Conservation (phyloP, 2,888 invertebrate genomes). For the Therioaphis trifolii region DNA sequence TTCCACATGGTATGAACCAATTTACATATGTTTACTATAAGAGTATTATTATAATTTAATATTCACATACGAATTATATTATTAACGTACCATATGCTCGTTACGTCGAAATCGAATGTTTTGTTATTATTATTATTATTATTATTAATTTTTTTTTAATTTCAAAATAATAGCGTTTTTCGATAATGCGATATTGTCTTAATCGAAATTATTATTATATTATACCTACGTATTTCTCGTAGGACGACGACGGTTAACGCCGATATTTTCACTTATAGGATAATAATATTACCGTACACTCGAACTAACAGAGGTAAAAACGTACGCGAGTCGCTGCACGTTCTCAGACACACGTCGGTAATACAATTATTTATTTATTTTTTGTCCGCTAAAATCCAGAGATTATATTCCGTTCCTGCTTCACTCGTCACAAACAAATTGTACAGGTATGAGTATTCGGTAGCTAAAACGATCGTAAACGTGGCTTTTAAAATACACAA, state of each 20-base stretch:
- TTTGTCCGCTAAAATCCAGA: not conserved
- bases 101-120: not conserved
- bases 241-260: not conserved
- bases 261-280: not conserved
- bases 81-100: conserved; percentile 21
- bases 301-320: not conserved
- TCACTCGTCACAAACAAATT: conserved; percentile 2
- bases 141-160: not conserved
- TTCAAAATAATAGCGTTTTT: not conserved
- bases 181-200: not conserved
- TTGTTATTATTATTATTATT: too few relatives aligned
- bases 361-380: not conserved
- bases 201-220: not conserved
- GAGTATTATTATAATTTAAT: conserved; percentile 40
- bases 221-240: not conserved
- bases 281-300: not conserved
- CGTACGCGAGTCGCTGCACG: not conserved
- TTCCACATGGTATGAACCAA: conserved; percentile 1
- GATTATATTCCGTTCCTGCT: conserved; percentile 7
- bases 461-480: conserved; percentile 40
- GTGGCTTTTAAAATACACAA: conserved; percentile 52
- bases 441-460: conserved; percentile 2
- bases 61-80: conserved; percentile 22
- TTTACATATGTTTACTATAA: conserved; percentile 40
- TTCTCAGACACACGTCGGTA: not conserved